Evolutionary conservation across 2,888 invertebrate genomes (phyloP).

Genomic region (Troides oblongomaculatus): DNA sequence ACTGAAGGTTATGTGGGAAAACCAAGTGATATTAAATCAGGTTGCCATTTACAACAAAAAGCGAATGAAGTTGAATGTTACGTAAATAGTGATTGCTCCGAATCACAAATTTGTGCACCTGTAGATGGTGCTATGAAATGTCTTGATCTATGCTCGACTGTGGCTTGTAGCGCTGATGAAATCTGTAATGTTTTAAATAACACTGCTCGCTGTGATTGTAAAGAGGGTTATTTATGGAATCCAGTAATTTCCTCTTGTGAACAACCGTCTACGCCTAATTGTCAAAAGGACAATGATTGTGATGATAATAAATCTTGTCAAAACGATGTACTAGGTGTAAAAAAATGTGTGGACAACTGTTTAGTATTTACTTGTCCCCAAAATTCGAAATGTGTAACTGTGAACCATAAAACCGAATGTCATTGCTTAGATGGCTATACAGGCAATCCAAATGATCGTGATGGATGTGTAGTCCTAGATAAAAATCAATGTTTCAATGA

Average conservation of each 20-base stretch:
- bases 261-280: conserved; percentile 92
- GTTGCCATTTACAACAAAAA: conserved; percentile 87
- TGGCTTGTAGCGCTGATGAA: conserved; percentile 91
- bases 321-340: conserved; percentile 91
- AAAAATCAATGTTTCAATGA: conserved; percentile 89
- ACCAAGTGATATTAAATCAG: conserved; percentile 87
- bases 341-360: conserved; percentile 90
- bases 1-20: conserved; percentile 90
- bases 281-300: conserved; percentile 85
- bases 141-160: conserved; percentile 87
- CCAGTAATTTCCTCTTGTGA: conserved; percentile 90
- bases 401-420: conserved; percentile 87
- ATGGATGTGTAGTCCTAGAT: conserved; percentile 87
- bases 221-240: conserved; percentile 89
- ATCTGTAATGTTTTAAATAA: conserved; percentile 85
- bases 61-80: conserved; percentile 82
- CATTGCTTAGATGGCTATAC: conserved; percentile 90
- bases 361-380: conserved; percentile 90
- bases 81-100: conserved; percentile 85
- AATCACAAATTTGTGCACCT: conserved; percentile 85
- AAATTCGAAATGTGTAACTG: conserved; percentile 89
- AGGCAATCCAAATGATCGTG: conserved; percentile 94
- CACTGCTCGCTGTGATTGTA: conserved; percentile 89
- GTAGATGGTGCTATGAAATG: conserved; percentile 84
- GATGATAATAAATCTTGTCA: conserved; percentile 85